phyloP scores from a whole-genome alignment of 2,797 vertebrate species.

The Alosa sapidissima region DNA sequence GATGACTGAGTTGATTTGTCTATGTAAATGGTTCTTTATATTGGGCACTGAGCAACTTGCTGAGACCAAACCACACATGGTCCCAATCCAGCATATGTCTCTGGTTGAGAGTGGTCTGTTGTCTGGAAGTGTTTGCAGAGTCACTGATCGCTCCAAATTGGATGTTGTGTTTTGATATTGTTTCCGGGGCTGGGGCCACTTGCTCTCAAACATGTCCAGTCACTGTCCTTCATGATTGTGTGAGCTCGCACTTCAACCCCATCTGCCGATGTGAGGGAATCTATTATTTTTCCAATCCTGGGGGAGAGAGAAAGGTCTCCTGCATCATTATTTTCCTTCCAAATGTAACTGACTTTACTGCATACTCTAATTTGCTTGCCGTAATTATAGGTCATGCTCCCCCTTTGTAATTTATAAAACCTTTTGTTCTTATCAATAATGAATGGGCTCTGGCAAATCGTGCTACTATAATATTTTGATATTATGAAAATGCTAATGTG shows the following conservation, averaged over 20 bases:
- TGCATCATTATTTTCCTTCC: conserved; percentile 95
- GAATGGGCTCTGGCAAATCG: conserved; percentile 88
- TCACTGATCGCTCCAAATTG: conserved; percentile 17
- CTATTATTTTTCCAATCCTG: conserved; percentile 87
- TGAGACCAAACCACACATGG: not conserved
- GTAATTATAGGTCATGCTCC: conserved; percentile 99
- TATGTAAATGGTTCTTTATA: not conserved
- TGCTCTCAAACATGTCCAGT: conserved; percentile 76
- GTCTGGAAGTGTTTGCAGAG: conserved; percentile 4
- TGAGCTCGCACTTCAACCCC: conserved; percentile 75
- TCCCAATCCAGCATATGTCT: not conserved
- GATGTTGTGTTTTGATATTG: conserved; percentile 48
- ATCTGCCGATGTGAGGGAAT: conserved; percentile 83
- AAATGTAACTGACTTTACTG: conserved; percentile 94
- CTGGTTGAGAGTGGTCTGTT: not conserved
- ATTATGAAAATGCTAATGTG: conserved; percentile 96
- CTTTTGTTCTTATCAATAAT: conserved; percentile 99
- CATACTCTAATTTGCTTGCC: conserved; percentile 97
- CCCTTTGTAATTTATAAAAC: conserved; percentile 94
- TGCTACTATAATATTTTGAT: conserved; percentile 88
- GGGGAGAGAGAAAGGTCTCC: conserved; percentile 84
- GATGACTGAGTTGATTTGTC: not conserved
- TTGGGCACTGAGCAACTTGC: not conserved
- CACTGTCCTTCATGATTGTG: conserved; percentile 79
- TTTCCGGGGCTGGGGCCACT: conserved; percentile 63